A percentile compares a stretch with the other conserved stretches of the same genome.
Conservation (phyloP, 2,888 invertebrate genomes). For the Drosophila limbata region DNA sequence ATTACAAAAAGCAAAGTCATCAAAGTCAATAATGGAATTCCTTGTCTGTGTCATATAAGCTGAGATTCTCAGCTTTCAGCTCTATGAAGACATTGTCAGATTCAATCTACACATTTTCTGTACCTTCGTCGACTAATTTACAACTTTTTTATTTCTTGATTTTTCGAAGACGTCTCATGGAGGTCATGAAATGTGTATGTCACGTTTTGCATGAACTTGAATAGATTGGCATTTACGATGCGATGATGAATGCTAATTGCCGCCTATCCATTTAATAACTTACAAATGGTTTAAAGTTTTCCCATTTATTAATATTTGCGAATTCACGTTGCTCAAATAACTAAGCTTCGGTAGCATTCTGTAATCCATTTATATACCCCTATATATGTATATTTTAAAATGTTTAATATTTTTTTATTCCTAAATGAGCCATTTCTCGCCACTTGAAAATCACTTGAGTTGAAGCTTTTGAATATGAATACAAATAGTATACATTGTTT, state of each 20-base stretch:
- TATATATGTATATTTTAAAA: background rate
- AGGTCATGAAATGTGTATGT: slow-evolving; percentile 29
- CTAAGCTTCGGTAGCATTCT: slow-evolving; percentile 1
- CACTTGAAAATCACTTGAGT: slow-evolving; percentile 11
- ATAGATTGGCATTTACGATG: slow-evolving; percentile 42
- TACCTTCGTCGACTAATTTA: background rate
- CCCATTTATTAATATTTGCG: slow-evolving; percentile 8
- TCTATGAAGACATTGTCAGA: background rate
- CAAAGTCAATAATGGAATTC: slow-evolving; percentile 9
- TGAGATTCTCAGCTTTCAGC: background rate
- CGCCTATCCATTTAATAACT: slow-evolving; percentile 16
- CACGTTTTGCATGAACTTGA: slow-evolving; percentile 64
- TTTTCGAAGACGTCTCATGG: background rate
- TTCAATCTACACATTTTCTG: background rate
- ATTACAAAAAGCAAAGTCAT: slow-evolving; percentile 4
- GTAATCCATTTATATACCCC: slow-evolving; percentile 5
- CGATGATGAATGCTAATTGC: slow-evolving; percentile 57
- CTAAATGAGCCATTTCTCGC: background rate
- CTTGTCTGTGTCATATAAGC: slow-evolving; percentile 8
- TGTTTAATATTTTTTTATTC: background rate
- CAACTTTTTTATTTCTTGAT: slow-evolving; percentile 2
- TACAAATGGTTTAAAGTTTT: slow-evolving; percentile 3
- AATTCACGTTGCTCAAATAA: slow-evolving; percentile 4
- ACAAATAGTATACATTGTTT: background rate
- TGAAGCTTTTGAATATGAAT: background rate